Percentiles rank a stretch among this genome's conserved stretches.
phyloP scores from a whole-genome alignment of 1,140 invertebrate genomes.

The Microplitis demolitor region DNA sequence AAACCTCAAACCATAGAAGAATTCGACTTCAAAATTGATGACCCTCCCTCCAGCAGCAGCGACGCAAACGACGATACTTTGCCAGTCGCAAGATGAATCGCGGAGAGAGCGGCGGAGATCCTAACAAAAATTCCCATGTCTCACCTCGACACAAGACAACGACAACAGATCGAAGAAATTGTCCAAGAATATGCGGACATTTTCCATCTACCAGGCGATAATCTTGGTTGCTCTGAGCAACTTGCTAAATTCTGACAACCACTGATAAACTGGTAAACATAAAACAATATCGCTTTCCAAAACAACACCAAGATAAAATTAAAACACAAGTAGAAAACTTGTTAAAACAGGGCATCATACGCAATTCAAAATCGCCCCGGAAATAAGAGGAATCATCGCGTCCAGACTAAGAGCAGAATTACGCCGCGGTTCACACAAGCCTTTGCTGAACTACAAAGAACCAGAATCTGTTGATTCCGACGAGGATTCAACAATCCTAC shows the following conservation, averaged over 20 bases:
- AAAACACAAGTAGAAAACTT: background rate
- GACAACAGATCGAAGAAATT: background rate
- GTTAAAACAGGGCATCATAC: background rate
- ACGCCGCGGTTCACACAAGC: background rate
- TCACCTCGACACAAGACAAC: background rate
- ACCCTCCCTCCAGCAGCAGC: background rate
- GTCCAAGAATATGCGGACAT: background rate
- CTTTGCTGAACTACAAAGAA: too few relatives aligned
- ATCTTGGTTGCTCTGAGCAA: background rate
- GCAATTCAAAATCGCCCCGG: background rate
- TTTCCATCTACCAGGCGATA: conserved; percentile 14
- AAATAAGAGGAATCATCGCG: background rate
- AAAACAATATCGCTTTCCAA: too few relatives aligned
- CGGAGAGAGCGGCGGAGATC: background rate
- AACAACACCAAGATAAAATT: too few relatives aligned
- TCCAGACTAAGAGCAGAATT: background rate
- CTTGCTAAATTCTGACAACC: too few relatives aligned
- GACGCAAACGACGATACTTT: background rate
- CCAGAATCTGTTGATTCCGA: too few relatives aligned
- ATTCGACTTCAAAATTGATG: background rate
- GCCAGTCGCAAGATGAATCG: background rate
- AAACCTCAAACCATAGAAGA: background rate
- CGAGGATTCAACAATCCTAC: too few relatives aligned
- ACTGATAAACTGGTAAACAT: too few relatives aligned
- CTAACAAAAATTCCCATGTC: background rate